Evolutionary conservation across 2,113 vertebrate genomes (phyloP).

Genomic region (Cheilinus undulatus): DNA sequence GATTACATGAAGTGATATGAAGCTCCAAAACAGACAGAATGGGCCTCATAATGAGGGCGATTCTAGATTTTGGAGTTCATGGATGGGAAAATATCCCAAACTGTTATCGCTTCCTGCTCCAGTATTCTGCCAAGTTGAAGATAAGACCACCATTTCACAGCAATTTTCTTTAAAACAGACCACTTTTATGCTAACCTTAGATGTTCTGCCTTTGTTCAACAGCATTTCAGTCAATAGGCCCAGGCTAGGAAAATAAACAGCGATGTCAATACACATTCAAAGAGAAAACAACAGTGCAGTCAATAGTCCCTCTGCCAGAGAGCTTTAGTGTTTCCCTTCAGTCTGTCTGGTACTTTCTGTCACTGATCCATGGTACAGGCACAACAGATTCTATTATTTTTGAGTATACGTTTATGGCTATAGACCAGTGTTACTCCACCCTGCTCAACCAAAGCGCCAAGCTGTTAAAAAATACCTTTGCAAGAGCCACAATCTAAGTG

Average conservation of each 20-base stretch:
- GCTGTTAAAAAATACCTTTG: too few species aligned
- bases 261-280: conserved; percentile 21
- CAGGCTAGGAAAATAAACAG: conserved; percentile 17
- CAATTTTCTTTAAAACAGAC: neutral
- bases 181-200: neutral
- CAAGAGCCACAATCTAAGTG: too few species aligned
- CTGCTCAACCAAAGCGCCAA: too few species aligned
- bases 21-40: neutral
- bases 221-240: conserved; percentile 21
- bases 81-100: neutral
- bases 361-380: neutral
- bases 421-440: too few species aligned
- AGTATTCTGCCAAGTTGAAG: neutral
- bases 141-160: neutral
- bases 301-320: neutral
- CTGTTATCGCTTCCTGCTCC: too few species aligned
- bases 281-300: conserved; percentile 22
- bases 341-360: neutral
- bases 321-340: neutral
- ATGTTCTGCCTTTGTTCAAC: conserved; percentile 12
- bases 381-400: neutral
- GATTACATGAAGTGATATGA: neutral
- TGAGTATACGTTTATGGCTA: neutral
- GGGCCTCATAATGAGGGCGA: neutral
- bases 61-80: neutral